Evolutionary conservation across 2,888 invertebrate genomes (phyloP), one percentile per base, ranked within the genome.

Genomic region (Omphaloscelis lunosa): DNA sequence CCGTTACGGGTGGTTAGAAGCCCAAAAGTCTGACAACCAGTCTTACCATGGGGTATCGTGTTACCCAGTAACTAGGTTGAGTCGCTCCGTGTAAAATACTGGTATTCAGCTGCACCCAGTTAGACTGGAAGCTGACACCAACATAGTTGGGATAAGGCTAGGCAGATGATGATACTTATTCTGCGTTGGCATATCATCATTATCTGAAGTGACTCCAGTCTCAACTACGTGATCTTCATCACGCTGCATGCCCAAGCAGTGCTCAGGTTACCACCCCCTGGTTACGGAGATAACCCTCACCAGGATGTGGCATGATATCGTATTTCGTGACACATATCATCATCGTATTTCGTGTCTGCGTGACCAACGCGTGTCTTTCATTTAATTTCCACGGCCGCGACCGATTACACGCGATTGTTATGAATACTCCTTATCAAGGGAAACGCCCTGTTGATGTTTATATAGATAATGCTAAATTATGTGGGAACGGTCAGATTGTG

Each of bases 371-470:
- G 82, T 83, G 83, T 11, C n/a, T 48, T 20, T 56, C 23, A 41
- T 17, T 83, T 62, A 58, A 77, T 62, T 59, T 53, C 56, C 74
- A 77, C 62, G 66, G 12, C 27, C 62, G 8, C 29, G 27, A 45
- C 41, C 56, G 71, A 84, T 84, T 76, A 61, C 0, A n/a, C 20
- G 15, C 27, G 23, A 71, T 77, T 82, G 77, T 82, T 75, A 29
- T 80, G 59, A 61, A 51, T 62, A 56, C 1, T 51, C 34, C 23
- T 77, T 82, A 80, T 80, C 80, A 12, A 74, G 83, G 82, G 77
- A 80, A 82, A 82, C 79, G 79, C 83, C 77, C 77, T 77, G 34
- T 29, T 45, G 45, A 39, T 76, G 23, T 66, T 56, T 70, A 39
- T 23, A 15, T 15, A 12, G 77, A 82, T 70, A 80, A 34, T 4